A percentile compares a stretch with the other conserved stretches of the same genome.
Conservation (phyloP, 2,888 invertebrate genomes). For the Machimus rusticus region DNA sequence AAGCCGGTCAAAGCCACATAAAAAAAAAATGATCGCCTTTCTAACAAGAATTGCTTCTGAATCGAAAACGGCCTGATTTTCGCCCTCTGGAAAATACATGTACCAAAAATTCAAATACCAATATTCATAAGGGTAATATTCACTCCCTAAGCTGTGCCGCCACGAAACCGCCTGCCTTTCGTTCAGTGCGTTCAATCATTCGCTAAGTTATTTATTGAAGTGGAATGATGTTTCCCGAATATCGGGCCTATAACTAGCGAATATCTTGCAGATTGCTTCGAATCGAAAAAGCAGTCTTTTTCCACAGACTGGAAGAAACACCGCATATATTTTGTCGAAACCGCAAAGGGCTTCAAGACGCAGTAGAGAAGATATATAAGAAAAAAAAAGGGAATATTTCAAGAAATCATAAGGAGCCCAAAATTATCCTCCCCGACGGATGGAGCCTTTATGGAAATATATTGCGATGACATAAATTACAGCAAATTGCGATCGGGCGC, state of each 20-base stretch:
- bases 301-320: not conserved
- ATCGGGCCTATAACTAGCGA: slow-evolving; percentile 16
- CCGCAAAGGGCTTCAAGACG: not conserved
- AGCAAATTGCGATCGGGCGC: not conserved
- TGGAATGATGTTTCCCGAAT: not conserved
- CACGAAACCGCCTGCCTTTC: not conserved
- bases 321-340: not conserved
- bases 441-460: slow-evolving; percentile 34
- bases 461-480: slow-evolving; percentile 38
- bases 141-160: not conserved
- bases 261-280: slow-evolving; percentile 8
- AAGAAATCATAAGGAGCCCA: not conserved
- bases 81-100: not conserved
- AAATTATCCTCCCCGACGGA: not conserved
- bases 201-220: slow-evolving; percentile 16
- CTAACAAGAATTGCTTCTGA: not conserved
- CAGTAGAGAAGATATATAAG: not conserved
- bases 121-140: slow-evolving; percentile 25
- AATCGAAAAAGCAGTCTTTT: not conserved
- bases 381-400: not conserved
- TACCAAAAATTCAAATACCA: not conserved
- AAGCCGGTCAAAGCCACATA: not conserved
- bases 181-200: not conserved
- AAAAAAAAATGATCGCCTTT: not conserved
- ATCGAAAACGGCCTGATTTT: not conserved